Conservation (phyloP, 2,797 vertebrate species). For the Pristis pectinata region DNA sequence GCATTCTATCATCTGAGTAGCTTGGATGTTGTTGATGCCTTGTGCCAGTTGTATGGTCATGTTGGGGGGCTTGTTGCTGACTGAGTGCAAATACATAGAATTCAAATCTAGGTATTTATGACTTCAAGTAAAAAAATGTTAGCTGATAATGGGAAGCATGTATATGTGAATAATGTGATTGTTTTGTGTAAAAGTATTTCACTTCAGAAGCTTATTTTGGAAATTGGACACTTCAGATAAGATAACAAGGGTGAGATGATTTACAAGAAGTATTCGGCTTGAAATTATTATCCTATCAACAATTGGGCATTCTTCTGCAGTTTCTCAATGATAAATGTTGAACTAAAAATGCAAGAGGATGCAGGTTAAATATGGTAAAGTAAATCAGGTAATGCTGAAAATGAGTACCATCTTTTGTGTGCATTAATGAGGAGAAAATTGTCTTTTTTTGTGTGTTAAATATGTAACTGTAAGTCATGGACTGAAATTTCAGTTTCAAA, state of each 20-base stretch:
- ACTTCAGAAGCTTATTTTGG: background rate
- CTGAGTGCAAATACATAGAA: background rate
- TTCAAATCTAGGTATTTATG: background rate
- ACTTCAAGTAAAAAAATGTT: background rate
- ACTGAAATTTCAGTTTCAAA: no score
- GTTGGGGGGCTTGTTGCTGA: background rate
- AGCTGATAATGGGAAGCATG: background rate
- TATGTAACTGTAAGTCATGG: no score
- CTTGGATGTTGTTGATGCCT: background rate
- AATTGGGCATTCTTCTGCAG: background rate
- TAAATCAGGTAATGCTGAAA: no score
- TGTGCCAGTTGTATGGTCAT: background rate
- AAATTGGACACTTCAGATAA: background rate
- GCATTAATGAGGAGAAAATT: no score
- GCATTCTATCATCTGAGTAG: background rate
- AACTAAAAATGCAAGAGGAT: background rate
- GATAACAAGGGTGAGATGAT: background rate
- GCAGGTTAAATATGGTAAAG: background rate
- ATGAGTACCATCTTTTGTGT: no score
- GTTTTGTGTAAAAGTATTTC: background rate
- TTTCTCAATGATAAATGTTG: background rate
- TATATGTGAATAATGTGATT: background rate
- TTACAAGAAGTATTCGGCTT: background rate
- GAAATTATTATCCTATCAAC: background rate
- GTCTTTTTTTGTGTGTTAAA: no score